A percentile compares a stretch with the other conserved stretches of the same genome.
Conservation (phyloP, 2,797 vertebrate species). For the Vespertilio murinus region DNA sequence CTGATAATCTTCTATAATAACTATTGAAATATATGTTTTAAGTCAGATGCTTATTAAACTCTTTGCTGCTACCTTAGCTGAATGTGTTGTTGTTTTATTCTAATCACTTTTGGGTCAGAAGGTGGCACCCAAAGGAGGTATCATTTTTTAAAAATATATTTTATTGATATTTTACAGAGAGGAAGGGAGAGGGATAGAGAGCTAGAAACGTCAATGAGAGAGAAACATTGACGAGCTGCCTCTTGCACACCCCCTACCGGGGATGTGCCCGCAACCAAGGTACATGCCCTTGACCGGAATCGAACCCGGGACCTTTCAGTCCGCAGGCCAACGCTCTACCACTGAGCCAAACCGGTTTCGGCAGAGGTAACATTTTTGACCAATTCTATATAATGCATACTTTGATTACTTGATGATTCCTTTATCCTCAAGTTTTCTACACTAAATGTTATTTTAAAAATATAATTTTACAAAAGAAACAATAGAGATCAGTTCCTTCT, state of each 20-base stretch:
- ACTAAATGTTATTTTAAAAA: background rate
- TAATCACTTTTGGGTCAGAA: background rate
- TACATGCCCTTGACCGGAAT: no score
- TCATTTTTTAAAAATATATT: no score
- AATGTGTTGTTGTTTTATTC: background rate
- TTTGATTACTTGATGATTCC: background rate
- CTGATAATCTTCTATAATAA: background rate
- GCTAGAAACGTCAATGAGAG: no score
- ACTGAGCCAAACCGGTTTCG: no score
- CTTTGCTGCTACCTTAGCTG: background rate
- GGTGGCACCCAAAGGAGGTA: background rate
- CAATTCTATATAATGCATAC: background rate
- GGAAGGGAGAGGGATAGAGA: no score
- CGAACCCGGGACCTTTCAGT: no score
- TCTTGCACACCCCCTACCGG: no score
- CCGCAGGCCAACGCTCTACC: no score
- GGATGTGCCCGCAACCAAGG: no score
- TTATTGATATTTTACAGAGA: no score
- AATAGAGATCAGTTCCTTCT: background rate
- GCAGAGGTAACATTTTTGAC: slow-evolving; percentile 1
- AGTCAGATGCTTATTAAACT: slow-evolving; percentile 12
- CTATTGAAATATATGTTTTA: background rate
- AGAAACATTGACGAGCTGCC: no score
- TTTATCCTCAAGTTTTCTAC: background rate
- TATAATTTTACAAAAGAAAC: background rate